phyloP scores from a whole-genome alignment of 2,113 vertebrate genomes.

The Nannobrachium achirus region DNA sequence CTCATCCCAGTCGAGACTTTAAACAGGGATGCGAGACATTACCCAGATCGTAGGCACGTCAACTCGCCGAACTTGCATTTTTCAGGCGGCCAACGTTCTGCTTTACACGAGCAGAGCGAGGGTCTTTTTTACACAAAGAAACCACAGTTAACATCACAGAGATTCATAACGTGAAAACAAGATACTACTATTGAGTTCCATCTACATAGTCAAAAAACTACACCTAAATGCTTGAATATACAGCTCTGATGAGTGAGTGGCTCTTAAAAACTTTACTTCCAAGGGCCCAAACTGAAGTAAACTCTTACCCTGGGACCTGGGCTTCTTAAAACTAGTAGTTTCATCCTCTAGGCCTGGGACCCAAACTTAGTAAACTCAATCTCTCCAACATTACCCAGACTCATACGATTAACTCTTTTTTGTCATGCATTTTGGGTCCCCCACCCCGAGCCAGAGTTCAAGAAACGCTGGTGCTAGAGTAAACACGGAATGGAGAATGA shows the following conservation, averaged over 20 bases:
- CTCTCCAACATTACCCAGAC: too few relatives aligned
- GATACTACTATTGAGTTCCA: constrained; percentile 83
- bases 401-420: too few relatives aligned
- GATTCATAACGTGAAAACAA: constrained; percentile 85
- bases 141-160: constrained; percentile 83
- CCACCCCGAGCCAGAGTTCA: constrained; percentile 32
- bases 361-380: background rate
- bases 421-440: constrained; percentile 24
- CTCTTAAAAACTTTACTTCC: constrained; percentile 59
- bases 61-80: constrained; percentile 23
- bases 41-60: constrained; percentile 39
- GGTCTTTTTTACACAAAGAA: constrained; percentile 79
- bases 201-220: constrained; percentile 91
- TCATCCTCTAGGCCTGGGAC: background rate
- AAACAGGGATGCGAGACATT: constrained; percentile 50
- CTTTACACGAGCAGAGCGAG: constrained; percentile 56
- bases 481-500: constrained; percentile 83
- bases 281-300: constrained; percentile 42
- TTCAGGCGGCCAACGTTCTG: constrained; percentile 34
- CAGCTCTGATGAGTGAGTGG: constrained; percentile 64
- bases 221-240: constrained; percentile 85
- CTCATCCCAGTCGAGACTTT: constrained; percentile 44
- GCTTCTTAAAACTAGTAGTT: constrained; percentile 15
- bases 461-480: constrained; percentile 79
- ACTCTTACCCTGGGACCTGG: constrained; percentile 22